These are phyloP conservation scores for Podarcis siculus DNA, from an alignment of 2,797 vertebrate genomes.

Conservation along the genomic window DNA sequence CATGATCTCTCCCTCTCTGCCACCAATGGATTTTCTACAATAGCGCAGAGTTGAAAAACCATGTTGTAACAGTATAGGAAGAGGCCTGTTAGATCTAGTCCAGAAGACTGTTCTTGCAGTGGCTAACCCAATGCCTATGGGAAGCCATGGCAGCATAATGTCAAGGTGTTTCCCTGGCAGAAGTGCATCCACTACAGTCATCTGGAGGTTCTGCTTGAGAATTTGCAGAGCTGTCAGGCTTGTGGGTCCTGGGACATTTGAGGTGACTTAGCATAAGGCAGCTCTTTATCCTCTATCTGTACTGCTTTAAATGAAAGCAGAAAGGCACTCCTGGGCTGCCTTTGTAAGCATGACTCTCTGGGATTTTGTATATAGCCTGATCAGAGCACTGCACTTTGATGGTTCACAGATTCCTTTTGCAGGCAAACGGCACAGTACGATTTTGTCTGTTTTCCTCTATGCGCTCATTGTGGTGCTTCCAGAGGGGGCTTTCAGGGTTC, in stretches of 20 bases:
- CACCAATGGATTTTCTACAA: background rate
- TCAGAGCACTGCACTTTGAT: constrained; percentile 1
- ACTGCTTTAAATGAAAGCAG: background rate
- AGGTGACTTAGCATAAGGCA: background rate
- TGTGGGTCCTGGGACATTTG: too few relatives aligned
- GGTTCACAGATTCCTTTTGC: background rate
- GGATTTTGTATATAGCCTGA: background rate
- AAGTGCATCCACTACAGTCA: background rate
- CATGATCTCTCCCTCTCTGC: background rate
- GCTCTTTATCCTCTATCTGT: background rate
- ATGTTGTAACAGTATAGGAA: background rate
- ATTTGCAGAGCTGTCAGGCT: background rate
- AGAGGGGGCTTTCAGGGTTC: background rate
- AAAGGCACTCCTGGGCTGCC: background rate
- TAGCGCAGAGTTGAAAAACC: background rate
- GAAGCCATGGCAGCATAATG: background rate
- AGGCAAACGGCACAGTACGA: accelerated
- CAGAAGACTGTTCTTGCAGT: too few relatives aligned
- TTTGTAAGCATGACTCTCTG: background rate
- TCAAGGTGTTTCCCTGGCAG: background rate
- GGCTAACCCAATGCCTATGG: too few relatives aligned
- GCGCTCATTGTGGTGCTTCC: background rate
- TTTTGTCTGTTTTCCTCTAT: constrained; percentile 11
- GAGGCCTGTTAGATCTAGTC: too few relatives aligned
- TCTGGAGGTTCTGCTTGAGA: background rate